Percentiles rank a stretch among this genome's conserved stretches.
Conservation (phyloP, 2,113 vertebrate genomes). For the Oenanthe melanoleuca region DNA sequence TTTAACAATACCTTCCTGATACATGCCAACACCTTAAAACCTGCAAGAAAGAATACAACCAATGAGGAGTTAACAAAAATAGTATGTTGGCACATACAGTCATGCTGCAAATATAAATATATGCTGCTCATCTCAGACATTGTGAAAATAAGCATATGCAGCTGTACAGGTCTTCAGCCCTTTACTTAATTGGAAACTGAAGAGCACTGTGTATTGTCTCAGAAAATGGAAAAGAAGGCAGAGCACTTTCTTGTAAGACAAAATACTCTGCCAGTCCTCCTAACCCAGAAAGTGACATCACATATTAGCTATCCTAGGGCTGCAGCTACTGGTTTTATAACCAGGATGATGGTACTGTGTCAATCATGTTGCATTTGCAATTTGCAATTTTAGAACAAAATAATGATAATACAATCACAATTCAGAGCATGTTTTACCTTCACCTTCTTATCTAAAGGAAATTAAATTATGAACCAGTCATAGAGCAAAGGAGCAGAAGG, state of each 20-base stretch:
- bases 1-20: background rate
- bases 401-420: background rate
- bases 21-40: background rate
- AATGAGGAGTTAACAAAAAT: background rate
- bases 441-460: background rate
- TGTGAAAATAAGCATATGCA: slow-evolving; percentile 2
- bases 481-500: background rate
- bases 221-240: background rate
- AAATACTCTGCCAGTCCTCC: background rate
- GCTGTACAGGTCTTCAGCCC: slow-evolving; percentile 14
- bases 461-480: background rate
- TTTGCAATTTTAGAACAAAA: background rate
- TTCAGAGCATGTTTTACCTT: background rate
- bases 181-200: slow-evolving; percentile 7
- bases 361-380: background rate
- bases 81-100: background rate
- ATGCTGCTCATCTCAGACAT: background rate
- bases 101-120: background rate
- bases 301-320: background rate
- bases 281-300: background rate
- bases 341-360: background rate
- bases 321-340: background rate
- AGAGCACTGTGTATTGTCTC: background rate
- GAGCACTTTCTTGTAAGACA: slow-evolving; percentile 4
- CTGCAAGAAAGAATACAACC: background rate